Base-by-base conservation (phyloP, 2,797 vertebrate species). In the Mycteria americana region DNA sequence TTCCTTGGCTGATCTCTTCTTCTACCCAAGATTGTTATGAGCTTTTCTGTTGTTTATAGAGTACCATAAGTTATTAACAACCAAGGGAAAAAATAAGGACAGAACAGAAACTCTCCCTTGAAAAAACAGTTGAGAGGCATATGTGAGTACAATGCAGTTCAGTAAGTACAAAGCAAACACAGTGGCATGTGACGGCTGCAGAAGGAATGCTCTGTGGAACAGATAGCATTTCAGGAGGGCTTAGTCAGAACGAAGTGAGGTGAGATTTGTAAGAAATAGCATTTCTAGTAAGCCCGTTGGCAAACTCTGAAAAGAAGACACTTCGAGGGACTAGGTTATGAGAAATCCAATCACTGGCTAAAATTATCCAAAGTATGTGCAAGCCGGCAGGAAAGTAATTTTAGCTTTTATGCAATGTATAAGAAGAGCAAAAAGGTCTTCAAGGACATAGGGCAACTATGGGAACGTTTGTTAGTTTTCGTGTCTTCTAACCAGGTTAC, bases 161-260 rank as follows among this genome's bases (percentile, higher is more conserved):
- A 94, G 76, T 19, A 50, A 80, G 91, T 22, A 30, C 65, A 69
- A 67, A 92, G 75, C 75, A 92, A 85, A 89, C 89, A 82, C 28
- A 85, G 53, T 4, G 5, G 88, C 68, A 83, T 76, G 85, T 67
- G 91, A 87, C 7, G 2, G 53, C 85, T 88, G 83, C 50, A 91
- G 63, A 76, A 92, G 54, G 83, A 97, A 97, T 89, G 75, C 70
- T 88, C 93, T 88, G 75, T 2, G 19, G 91, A 97, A 68, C 67
- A 95, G 67, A 93, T 28, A 93, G 57, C 45, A 75, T 93, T 95
- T 94, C 54, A 85, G 81, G 41, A 94, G 72, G 48, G 37, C 51
- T 96, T 82, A 96, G 87, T 95, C 85, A 96, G 57, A 95, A 65
- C 65, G 73, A 87, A 92, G 70, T 54, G 80, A 94, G 81, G 48